Conservation (phyloP, 2,888 invertebrate species). For the Odontothrips loti region DNA sequence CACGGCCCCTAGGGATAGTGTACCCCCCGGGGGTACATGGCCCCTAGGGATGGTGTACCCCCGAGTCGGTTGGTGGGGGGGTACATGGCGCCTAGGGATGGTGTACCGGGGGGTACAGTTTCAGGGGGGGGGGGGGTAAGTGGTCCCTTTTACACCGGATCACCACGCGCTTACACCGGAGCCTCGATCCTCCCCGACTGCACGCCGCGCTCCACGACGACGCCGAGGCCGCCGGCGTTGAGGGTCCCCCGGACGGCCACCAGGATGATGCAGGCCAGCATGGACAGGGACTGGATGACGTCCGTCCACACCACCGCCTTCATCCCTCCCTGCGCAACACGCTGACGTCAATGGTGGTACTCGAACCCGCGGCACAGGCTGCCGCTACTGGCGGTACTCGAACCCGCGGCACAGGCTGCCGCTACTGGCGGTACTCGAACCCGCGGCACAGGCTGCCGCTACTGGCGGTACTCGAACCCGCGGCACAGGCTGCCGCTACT, state of each 20-base stretch:
- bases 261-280: slow-evolving; percentile 40
- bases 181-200: slow-evolving; percentile 38
- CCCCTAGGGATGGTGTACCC: too few species aligned
- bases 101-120: too few species aligned
- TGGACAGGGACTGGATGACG: slow-evolving; percentile 41
- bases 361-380: background rate
- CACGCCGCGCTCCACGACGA: slow-evolving; percentile 36
- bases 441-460: slow-evolving; percentile 28
- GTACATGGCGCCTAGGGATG: too few species aligned
- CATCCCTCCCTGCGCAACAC: slow-evolving; percentile 38
- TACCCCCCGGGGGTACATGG: too few species aligned
- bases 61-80: too few species aligned
- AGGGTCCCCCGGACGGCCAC: slow-evolving; percentile 39
- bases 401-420: too few species aligned
- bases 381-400: too few species aligned
- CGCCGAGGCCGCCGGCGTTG: slow-evolving; percentile 39
- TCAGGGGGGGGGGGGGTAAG: too few species aligned
- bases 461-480: background rate
- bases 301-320: slow-evolving; percentile 44
- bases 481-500: too few species aligned
- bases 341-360: background rate
- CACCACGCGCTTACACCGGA: slow-evolving; percentile 38
- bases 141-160: too few species aligned
- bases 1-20: too few species aligned
- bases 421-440: slow-evolving; percentile 27